Base-by-base conservation (phyloP, 2,797 vertebrate species). In the Sylvilagus floridanus region DNA sequence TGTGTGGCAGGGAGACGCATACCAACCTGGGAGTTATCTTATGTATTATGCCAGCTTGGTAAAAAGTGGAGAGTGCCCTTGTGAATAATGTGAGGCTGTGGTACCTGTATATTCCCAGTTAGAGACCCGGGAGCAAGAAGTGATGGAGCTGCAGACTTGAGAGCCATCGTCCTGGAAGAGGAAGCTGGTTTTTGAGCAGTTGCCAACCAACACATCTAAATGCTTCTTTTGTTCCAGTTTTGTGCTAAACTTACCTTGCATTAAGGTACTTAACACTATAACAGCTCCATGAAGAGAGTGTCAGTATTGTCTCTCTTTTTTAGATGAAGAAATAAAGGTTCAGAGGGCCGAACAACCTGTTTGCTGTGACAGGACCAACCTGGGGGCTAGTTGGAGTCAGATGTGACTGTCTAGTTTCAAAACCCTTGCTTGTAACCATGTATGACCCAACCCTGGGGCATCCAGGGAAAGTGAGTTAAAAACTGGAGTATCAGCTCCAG, bases 21-120 rank as follows among this genome's bases (percentile, higher is more conserved):
- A 19, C 35, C 63, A 65, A 7, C 12, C 52, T 42, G n/a, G 10
- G 4, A 82, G 42, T 54, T 26, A 9, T 73, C n/a, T 42, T 42
- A 11, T 11, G 16, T 47, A 0, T 84, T 71, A 88, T 26, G 22
- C 75, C 54, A 2, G 19, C 66, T 62, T 88, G 63, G 47, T 28
- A 71, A 86, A 79, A 73, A 75, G 88, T 86, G 57, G 35, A 83
- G 47, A 28, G 50, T n/a, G 54, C 73, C 60, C 9, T 32, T 54
- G 19, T 82, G 32, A 16, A 3, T 86, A 2, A 77, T 68, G 50
- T 77, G 69, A 75, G 54, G 78, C 28, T 35, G 22, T 65, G 57
- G 7, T 37, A 77, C 66, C 13, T 71, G 26, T 42, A 28, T 1
- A 73, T 4, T 0, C 1, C 14, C 11, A 28, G 4, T 0, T 52